A percentile compares a stretch with the other conserved stretches of the same genome.
phyloP scores from a whole-genome alignment of 2,797 vertebrate species.

The Pseudomugil tenellus region DNA sequence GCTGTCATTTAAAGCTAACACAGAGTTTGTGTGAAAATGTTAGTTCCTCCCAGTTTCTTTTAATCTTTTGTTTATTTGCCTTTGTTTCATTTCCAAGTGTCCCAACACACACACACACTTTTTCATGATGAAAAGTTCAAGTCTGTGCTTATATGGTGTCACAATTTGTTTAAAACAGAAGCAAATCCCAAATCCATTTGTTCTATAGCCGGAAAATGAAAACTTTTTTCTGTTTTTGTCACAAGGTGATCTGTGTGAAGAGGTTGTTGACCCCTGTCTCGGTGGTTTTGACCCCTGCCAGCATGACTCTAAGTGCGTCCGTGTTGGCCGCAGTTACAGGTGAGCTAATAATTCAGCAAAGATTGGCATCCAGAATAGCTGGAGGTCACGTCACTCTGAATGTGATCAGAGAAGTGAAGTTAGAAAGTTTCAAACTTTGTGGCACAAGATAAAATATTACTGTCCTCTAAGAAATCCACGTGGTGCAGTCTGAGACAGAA shows the following conservation, averaged over 20 bases:
- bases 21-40: conserved; percentile 14
- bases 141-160: neutral
- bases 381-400: conserved; percentile 22
- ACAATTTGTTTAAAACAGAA: neutral
- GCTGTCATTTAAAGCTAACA: conserved; percentile 11
- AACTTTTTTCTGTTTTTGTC: conserved; percentile 13
- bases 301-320: conserved; percentile 93
- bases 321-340: conserved; percentile 87
- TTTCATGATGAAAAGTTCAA: neutral
- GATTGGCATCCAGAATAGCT: conserved; percentile 15
- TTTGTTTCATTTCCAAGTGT: neutral
- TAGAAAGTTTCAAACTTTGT: conserved; percentile 10
- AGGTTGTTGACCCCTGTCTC: conserved; percentile 91
- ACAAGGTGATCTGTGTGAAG: conserved; percentile 95
- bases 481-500: neutral
- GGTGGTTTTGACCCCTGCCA: conserved; percentile 91
- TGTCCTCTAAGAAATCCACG: conserved; percentile 2
- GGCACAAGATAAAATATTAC: neutral
- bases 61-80: neutral
- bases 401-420: conserved; percentile 16
- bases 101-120: neutral
- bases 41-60: neutral
- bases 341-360: conserved; percentile 70
- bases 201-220: neutral
- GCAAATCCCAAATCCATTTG: neutral